These are phyloP conservation scores for Liposcelis brunnea DNA, from an alignment of 2,888 invertebrate genomes.

Conservation along the genomic window DNA sequence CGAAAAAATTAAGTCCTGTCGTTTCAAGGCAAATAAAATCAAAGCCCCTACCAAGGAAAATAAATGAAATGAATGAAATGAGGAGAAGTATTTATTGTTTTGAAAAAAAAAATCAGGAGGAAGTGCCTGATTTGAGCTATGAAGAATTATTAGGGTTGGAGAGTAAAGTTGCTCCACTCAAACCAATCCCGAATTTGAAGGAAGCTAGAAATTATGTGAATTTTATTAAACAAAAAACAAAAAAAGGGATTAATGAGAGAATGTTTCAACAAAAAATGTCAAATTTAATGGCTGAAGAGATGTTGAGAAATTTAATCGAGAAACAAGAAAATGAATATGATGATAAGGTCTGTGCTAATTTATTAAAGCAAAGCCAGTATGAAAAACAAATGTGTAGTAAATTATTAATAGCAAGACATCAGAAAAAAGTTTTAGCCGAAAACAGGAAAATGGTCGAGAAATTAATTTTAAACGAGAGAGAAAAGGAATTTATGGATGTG, in stretches of 20 bases:
- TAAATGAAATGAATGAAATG: too few species aligned
- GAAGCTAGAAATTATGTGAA: constrained; percentile 30
- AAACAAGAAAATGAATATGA: constrained; percentile 36
- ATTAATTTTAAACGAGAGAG: constrained; percentile 32
- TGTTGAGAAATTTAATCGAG: constrained; percentile 35
- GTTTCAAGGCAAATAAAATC: too few species aligned
- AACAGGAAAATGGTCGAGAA: constrained; percentile 35
- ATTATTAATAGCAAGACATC: constrained; percentile 40
- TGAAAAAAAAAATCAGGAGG: too few species aligned
- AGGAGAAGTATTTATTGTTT: too few species aligned
- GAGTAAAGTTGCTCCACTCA: too few species aligned
- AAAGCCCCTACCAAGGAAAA: too few species aligned
- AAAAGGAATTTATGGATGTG: constrained; percentile 29
- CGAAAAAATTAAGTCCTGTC: too few species aligned
- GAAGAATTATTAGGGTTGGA: too few species aligned
- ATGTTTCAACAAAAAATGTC: constrained; percentile 33
- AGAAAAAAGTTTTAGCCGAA: constrained; percentile 34
- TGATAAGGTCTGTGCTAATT: constrained; percentile 33
- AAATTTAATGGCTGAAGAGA: constrained; percentile 28
- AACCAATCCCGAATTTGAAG: not conserved
- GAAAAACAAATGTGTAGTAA: constrained; percentile 47
- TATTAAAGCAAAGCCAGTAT: constrained; percentile 41
- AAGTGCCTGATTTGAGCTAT: too few species aligned
- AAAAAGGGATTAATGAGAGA: constrained; percentile 28
- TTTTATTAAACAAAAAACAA: constrained; percentile 30